Conservation (phyloP, 2,888 invertebrate genomes). For the Nematopogon swammerdamellus region DNA sequence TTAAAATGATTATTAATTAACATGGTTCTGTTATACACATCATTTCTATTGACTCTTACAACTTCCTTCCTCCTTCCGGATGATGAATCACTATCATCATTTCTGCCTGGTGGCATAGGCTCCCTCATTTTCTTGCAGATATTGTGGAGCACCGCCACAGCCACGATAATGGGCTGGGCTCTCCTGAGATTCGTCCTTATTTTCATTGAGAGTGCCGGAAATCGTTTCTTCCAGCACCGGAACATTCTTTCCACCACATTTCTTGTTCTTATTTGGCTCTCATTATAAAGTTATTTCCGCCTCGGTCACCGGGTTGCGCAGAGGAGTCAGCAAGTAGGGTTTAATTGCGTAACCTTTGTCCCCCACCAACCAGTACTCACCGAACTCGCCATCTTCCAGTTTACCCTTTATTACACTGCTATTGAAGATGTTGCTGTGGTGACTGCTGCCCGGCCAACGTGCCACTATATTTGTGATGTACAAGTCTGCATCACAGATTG, state of each 20-base stretch:
- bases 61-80: constrained; percentile 2
- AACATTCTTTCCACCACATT: constrained; percentile 7
- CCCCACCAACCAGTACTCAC: constrained; percentile 2
- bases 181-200: neutral
- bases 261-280: too few species aligned
- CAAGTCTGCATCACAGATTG: constrained; percentile 10
- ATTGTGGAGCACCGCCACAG: constrained; percentile 6
- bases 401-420: neutral
- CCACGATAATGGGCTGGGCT: constrained; percentile 3
- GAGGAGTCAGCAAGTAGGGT: constrained; percentile 7
- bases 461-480: constrained; percentile 11
- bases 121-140: constrained; percentile 4
- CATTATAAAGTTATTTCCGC: constrained; percentile 7
- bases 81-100: neutral
- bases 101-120: constrained; percentile 5
- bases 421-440: constrained; percentile 7
- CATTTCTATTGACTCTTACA: constrained; percentile 5
- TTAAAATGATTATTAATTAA: constrained; percentile 7
- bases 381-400: constrained; percentile 2
- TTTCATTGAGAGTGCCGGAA: constrained; percentile 5
- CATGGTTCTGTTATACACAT: constrained; percentile 4
- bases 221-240: constrained; percentile 4
- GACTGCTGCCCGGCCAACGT: too few species aligned
- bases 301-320: constrained; percentile 3
- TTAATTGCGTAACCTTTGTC: constrained; percentile 8